These are phyloP conservation scores for Phasia obesa DNA, from an alignment of 2,888 invertebrate genomes.

Conservation along the genomic window DNA sequence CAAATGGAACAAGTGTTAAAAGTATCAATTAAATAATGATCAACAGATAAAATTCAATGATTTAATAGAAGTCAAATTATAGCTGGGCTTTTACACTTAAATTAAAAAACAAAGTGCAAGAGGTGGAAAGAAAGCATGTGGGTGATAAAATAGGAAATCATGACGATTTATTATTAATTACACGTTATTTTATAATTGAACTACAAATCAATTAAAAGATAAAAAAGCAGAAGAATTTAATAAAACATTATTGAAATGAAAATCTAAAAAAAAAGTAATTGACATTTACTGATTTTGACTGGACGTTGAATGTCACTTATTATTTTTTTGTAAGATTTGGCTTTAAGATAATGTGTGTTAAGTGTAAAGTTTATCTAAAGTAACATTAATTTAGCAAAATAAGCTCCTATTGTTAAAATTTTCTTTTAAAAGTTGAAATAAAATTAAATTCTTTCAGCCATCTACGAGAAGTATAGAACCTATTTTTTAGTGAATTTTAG, in stretches of 20 bases:
- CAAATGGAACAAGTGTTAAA: constrained; percentile 39
- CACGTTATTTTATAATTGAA: constrained; percentile 23
- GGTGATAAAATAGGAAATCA: constrained; percentile 17
- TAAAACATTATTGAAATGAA: background rate
- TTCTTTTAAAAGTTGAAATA: background rate
- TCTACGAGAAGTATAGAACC: too few species aligned
- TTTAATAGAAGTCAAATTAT: background rate
- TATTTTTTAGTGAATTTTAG: background rate
- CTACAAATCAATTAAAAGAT: background rate
- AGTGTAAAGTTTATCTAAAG: constrained; percentile 57
- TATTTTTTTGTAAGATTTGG: constrained; percentile 4
- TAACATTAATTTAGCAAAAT: constrained; percentile 37
- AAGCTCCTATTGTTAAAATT: background rate
- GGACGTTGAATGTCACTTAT: constrained; percentile 20
- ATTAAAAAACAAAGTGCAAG: background rate
- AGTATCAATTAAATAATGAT: constrained; percentile 60
- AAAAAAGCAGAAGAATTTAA: background rate
- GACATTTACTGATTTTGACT: constrained; percentile 61
- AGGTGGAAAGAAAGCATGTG: background rate
- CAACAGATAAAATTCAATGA: constrained; percentile 49
- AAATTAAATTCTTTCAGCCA: too few species aligned
- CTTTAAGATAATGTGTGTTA: constrained; percentile 49
- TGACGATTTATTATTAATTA: constrained; percentile 58
- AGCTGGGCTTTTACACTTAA: too few species aligned
- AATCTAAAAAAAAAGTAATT: constrained; percentile 24